Base-by-base conservation (phyloP, 2,797 vertebrate species). In the Coluber constrictor region DNA sequence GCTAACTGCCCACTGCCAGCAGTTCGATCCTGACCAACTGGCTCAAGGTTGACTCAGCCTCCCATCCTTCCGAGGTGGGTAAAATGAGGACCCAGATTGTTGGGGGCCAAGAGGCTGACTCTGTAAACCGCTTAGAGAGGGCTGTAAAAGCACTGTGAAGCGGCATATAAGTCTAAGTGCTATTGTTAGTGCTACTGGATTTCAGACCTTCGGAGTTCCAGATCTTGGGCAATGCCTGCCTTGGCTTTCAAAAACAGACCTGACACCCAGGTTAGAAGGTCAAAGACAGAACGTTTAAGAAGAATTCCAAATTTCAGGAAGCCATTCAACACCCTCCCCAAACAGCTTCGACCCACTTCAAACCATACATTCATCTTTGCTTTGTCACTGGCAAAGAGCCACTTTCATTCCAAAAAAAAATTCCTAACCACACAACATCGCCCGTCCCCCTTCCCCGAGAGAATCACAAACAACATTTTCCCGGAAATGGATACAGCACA, bases 391-490 rank as follows among this genome's bases (percentile, higher is more conserved):
- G 32, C 32, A 23, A 51, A 43, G 4, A 43, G 15, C 37, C n/a
- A 37, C 2, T 57, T 92, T 47, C 86, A 59, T 47, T 51, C 43
- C 55, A 16, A 59, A 29, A 3, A 54, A n/a, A 54, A n/a, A 3
- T 63, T 54, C 37, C 7, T 0, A 59, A 0, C 7, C 12, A 1
- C 70, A 8, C 74, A 89, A n/a, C 0, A 70, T 47, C 61, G 15
- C 20, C 23, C 9, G n/a, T 57, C 87, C 56, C 16, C 60, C 10
- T 90, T 70, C 60, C 87, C 55, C 4, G 59, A 94, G 74, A 86
- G 88, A 0, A 54, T 3, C 1, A 66, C 37, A 55, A 61, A 57
- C 0, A 27, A 20, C 57, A 29, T 0, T 0, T 18, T 91, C 92
- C 90, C 20, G 79, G 27, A 88, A 91, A 59, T 1, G 47, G 88